Percentiles rank a stretch among this genome's conserved stretches.
phyloP scores from a whole-genome alignment of 2,888 invertebrate species.

The Deilephila elpenor region DNA sequence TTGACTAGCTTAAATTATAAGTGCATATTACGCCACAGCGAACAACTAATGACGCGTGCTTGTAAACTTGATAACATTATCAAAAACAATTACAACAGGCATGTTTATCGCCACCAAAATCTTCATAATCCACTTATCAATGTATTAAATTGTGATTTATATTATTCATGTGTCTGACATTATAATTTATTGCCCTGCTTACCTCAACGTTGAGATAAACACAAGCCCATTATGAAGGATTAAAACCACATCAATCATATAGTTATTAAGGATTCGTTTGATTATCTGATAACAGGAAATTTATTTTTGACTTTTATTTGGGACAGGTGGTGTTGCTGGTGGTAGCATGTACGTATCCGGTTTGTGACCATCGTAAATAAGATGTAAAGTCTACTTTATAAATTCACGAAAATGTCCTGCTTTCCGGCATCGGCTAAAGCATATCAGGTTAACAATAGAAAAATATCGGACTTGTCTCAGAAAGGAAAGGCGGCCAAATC shows the following conservation, averaged over 20 bases:
- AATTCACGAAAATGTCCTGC: too few species aligned
- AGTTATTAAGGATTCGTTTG: conserved; percentile 5
- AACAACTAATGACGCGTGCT: conserved; percentile 4
- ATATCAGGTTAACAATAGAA: too few species aligned
- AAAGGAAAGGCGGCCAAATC: too few species aligned
- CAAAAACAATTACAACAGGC: conserved; percentile 22
- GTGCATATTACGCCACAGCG: not conserved
- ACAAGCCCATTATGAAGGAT: conserved; percentile 12
- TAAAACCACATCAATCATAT: conserved; percentile 50
- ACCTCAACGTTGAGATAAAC: conserved; percentile 13
- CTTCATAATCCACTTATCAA: conserved; percentile 61
- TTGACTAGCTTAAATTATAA: too few species aligned
- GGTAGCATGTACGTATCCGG: too few species aligned
- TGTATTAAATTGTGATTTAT: conserved; percentile 70
- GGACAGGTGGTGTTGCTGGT: too few species aligned
- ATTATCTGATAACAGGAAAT: conserved; percentile 1
- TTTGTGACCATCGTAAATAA: too few species aligned
- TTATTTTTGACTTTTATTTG: not conserved
- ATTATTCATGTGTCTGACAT: conserved; percentile 54
- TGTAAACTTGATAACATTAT: conserved; percentile 41
- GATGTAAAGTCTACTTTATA: too few species aligned
- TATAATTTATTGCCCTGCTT: conserved; percentile 44
- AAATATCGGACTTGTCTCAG: too few species aligned
- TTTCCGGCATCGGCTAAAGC: too few species aligned
- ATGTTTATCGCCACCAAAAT: conserved; percentile 41